Conservation (phyloP, 2,888 invertebrate genomes). For the Lordiphosa andalusiaca region DNA sequence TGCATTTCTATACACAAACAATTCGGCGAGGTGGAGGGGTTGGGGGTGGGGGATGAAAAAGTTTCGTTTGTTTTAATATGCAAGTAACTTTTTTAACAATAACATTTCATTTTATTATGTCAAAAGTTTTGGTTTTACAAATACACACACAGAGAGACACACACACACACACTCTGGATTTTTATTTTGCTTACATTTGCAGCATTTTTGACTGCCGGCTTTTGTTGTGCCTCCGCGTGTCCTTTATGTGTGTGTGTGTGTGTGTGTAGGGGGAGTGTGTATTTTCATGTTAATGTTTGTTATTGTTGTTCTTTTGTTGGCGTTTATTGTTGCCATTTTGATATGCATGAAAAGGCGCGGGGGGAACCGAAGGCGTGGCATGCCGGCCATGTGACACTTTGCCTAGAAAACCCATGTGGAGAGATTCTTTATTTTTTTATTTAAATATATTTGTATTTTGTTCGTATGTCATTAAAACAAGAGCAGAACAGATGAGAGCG, state of each 20-base stretch:
- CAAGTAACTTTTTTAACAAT: constrained; percentile 75
- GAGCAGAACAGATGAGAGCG: no score
- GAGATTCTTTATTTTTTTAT: no score
- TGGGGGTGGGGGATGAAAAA: constrained; percentile 26
- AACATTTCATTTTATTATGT: constrained; percentile 76
- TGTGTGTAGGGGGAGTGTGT: constrained; percentile 44
- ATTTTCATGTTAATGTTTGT: constrained; percentile 73
- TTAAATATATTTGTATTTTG: no score
- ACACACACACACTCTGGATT: constrained; percentile 33
- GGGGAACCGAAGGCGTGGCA: constrained; percentile 28
- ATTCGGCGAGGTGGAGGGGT: no score
- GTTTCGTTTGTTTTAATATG: constrained; percentile 73
- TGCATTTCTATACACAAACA: constrained; percentile 16
- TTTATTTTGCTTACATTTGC: constrained; percentile 72
- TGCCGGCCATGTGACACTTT: constrained; percentile 32
- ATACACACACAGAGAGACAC: constrained; percentile 40
- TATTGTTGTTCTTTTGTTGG: constrained; percentile 73
- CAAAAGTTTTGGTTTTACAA: constrained; percentile 60
- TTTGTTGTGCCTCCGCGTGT: constrained; percentile 32
- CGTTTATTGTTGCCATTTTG: constrained; percentile 72
- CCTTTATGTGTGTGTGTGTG: constrained; percentile 32
- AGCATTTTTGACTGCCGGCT: constrained; percentile 69
- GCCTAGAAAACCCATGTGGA: constrained; percentile 27
- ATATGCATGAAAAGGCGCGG: constrained; percentile 65
- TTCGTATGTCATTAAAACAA: no score